A percentile compares a stretch with the other conserved stretches of the same genome.
These are phyloP conservation scores for Geopemphigus sp. DNA, from an alignment of 1,140 invertebrate genomes.

Conservation along the genomic window DNA sequence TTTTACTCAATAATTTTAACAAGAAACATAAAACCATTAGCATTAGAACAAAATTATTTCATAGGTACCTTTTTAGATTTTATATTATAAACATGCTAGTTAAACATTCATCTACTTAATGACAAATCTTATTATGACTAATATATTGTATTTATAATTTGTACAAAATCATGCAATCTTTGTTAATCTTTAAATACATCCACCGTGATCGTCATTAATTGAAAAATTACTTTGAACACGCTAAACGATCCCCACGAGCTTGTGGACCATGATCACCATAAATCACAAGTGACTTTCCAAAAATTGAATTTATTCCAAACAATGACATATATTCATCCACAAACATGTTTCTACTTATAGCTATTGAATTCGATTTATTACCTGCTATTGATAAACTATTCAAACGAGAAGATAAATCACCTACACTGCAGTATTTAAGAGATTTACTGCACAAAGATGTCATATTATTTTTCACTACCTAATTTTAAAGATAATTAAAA, in stretches of 20 bases:
- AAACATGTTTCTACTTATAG: conserved; percentile 71
- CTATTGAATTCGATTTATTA: conserved; percentile 63
- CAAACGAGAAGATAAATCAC: conserved; percentile 64
- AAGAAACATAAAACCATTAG: too few relatives aligned
- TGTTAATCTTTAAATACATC: conserved; percentile 16
- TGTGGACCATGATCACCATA: conserved; percentile 84
- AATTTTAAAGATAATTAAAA: conserved; percentile 24
- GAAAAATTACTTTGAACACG: conserved; percentile 73
- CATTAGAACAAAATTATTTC: background rate
- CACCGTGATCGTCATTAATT: background rate
- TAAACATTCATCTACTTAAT: background rate
- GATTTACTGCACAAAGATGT: conserved; percentile 38
- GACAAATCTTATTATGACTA: background rate
- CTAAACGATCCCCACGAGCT: conserved; percentile 80
- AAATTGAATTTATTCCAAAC: conserved; percentile 69
- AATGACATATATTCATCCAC: conserved; percentile 77
- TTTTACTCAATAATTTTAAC: background rate
- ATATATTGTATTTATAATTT: background rate
- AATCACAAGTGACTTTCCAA: conserved; percentile 82
- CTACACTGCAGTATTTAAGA: conserved; percentile 54
- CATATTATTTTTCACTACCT: conserved; percentile 48
- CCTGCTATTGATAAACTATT: conserved; percentile 73
- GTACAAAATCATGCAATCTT: background rate
- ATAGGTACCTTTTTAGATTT: background rate
- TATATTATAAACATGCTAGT: conserved; percentile 11